Evolutionary conservation across 1,140 invertebrate genomes (phyloP).

Genomic region (Diabrotica virgifera): DNA sequence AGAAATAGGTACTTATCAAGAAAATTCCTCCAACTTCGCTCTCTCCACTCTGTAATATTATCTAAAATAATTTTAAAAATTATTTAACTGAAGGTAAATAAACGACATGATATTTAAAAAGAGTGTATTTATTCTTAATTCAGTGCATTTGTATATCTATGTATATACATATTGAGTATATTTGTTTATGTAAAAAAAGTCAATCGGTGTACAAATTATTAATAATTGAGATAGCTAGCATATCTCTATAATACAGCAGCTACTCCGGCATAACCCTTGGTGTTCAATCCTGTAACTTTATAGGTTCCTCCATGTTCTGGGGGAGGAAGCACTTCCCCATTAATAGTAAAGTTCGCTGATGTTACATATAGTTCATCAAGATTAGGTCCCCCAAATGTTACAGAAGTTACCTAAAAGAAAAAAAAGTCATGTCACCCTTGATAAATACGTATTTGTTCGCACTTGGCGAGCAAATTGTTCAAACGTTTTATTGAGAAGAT

Average conservation of each 20-base stretch:
- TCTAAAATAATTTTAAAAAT: too few species aligned
- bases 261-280: constrained; percentile 30
- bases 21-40: too few species aligned
- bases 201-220: too few species aligned
- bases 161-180: too few species aligned
- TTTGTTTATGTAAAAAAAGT: too few species aligned
- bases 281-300: constrained; percentile 32
- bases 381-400: constrained; percentile 73
- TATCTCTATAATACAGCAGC: constrained; percentile 17
- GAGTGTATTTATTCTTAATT: too few species aligned
- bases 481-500: neutral
- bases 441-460: too few species aligned
- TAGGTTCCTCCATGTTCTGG: constrained; percentile 35
- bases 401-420: constrained; percentile 66
- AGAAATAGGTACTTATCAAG: too few species aligned
- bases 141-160: too few species aligned
- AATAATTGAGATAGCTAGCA: neutral
- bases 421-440: neutral
- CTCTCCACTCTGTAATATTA: too few species aligned
- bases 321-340: constrained; percentile 29
- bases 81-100: too few species aligned
- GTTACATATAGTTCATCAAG: constrained; percentile 78
- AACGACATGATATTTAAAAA: too few species aligned
- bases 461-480: neutral
- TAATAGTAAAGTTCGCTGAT: constrained; percentile 48